Evolutionary conservation across 1,140 invertebrate genomes (phyloP).

Genomic region (Ridgeia piscesae): DNA sequence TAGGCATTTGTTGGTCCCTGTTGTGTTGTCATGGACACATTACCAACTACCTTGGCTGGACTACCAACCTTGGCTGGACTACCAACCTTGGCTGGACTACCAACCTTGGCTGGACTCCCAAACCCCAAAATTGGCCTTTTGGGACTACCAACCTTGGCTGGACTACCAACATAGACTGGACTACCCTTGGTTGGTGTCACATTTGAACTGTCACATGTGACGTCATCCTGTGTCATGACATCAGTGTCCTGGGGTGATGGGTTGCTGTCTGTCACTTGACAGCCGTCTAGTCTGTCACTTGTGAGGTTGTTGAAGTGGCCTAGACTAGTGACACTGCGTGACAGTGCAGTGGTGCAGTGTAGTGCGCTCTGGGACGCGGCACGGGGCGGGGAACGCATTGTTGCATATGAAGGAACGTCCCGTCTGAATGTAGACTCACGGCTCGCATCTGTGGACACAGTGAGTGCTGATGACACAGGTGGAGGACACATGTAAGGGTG

Average conservation of each 20-base stretch:
- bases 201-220: background rate
- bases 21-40: background rate
- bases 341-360: background rate
- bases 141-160: no score
- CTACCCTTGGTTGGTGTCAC: background rate
- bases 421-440: background rate
- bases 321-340: background rate
- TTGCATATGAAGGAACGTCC: background rate
- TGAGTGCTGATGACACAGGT: no score
- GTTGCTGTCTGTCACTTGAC: background rate
- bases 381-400: background rate
- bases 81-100: no score
- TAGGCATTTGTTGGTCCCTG: background rate
- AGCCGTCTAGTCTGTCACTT: background rate
- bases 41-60: background rate
- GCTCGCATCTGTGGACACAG: background rate
- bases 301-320: background rate
- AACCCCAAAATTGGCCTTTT: no score
- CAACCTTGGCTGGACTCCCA: no score
- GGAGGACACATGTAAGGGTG: no score
- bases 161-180: no score
- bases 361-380: background rate
- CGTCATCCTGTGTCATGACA: background rate
- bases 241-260: background rate
- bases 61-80: no score